Conservation (phyloP, 2,888 invertebrate species). For the Onthophagus sagittarius region DNA sequence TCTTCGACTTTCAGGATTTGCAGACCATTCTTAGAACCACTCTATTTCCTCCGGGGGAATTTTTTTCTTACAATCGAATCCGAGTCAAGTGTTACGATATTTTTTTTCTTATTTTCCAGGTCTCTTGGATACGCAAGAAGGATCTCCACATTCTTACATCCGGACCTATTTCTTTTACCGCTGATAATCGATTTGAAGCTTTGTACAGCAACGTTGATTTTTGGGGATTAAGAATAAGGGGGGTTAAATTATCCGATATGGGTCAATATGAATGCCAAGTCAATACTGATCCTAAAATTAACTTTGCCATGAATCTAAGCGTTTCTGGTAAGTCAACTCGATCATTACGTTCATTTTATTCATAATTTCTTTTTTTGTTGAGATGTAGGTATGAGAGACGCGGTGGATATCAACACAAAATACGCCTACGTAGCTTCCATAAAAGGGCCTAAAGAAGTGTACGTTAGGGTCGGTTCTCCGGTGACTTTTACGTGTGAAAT, state of each 20-base stretch:
- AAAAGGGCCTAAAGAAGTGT: slow-evolving; percentile 55
- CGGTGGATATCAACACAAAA: slow-evolving; percentile 28
- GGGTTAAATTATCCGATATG: slow-evolving; percentile 57
- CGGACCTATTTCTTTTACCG: slow-evolving; percentile 62
- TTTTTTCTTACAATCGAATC: neutral
- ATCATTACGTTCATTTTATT: neutral
- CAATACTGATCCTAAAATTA: slow-evolving; percentile 72
- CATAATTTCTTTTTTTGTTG: neutral
- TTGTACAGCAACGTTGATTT: slow-evolving; percentile 53
- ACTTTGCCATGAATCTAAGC: slow-evolving; percentile 61
- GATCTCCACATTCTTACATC: slow-evolving; percentile 70
- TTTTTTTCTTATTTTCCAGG: slow-evolving; percentile 50
- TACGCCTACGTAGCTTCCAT: slow-evolving; percentile 45
- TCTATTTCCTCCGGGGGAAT: neutral
- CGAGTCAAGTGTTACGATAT: neutral
- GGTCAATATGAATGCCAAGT: slow-evolving; percentile 73
- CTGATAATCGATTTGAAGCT: slow-evolving; percentile 62
- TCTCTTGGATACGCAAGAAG: slow-evolving; percentile 68
- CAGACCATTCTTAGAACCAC: neutral
- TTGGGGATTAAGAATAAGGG: slow-evolving; percentile 59
- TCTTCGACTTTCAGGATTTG: neutral
- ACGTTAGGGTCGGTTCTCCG: slow-evolving; percentile 53
- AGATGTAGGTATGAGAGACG: slow-evolving; percentile 25
- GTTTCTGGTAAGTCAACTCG: slow-evolving; percentile 58
- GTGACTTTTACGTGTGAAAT: slow-evolving; percentile 57